Percentiles rank a stretch among this genome's conserved stretches.
These are phyloP conservation scores for Harpagoxenus sublaevis DNA, from an alignment of 2,888 invertebrate species.

Conservation along the genomic window DNA sequence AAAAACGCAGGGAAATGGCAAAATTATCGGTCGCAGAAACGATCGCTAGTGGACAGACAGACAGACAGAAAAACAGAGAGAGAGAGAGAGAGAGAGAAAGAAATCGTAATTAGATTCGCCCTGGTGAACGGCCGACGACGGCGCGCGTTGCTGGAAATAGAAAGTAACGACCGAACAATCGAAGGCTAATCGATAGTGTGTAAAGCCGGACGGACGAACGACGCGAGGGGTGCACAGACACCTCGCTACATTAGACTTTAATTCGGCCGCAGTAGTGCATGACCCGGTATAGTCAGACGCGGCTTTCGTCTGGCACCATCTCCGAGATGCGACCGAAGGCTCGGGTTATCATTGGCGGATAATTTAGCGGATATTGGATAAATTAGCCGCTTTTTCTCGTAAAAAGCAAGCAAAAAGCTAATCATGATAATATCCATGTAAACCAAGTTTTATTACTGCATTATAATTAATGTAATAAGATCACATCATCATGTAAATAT, in stretches of 20 bases:
- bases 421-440: neutral
- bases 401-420: neutral
- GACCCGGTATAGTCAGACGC: slow-evolving; percentile 60
- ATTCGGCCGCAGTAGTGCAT: slow-evolving; percentile 74
- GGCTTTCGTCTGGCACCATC: slow-evolving; percentile 66
- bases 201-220: slow-evolving; percentile 56
- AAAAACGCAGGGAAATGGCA: neutral
- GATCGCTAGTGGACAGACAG: neutral
- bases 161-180: slow-evolving; percentile 80
- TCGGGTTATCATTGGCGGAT: neutral
- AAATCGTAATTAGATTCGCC: slow-evolving; percentile 75
- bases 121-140: slow-evolving; percentile 71
- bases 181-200: slow-evolving; percentile 81
- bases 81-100: slow-evolving; percentile 11
- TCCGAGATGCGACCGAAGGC: slow-evolving; percentile 25
- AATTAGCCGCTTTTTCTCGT: neutral
- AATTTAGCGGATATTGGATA: neutral
- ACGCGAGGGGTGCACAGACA: slow-evolving; percentile 63
- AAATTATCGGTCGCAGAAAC: slow-evolving; percentile 2
- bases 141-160: slow-evolving; percentile 80
- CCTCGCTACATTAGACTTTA: slow-evolving; percentile 71
- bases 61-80: neutral
- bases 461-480: slow-evolving; percentile 4
- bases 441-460: neutral
- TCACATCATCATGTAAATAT: neutral